Evolutionary conservation across 2,113 vertebrate species (phyloP).

Genomic region (Ptyas mucosa): DNA sequence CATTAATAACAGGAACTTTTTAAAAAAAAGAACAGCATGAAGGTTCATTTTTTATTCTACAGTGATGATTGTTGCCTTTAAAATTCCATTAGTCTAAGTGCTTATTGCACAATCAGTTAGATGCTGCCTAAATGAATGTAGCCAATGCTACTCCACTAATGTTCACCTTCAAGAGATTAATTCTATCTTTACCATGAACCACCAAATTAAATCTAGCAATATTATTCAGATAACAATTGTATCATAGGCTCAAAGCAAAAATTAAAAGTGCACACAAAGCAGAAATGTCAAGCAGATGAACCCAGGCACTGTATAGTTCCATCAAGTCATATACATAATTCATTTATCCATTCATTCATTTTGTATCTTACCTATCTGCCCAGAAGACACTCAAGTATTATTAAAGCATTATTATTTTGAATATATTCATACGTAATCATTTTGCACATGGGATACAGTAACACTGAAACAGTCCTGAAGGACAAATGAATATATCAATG

Average conservation of each 20-base stretch:
- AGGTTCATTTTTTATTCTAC: neutral
- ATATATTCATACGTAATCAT: neutral
- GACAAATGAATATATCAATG: neutral
- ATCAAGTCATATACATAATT: neutral
- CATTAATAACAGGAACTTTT: neutral
- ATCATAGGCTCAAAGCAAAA: neutral
- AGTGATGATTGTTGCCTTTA: constrained; percentile 5
- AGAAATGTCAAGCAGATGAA: neutral
- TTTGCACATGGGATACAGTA: neutral
- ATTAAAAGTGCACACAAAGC: neutral
- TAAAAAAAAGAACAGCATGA: neutral
- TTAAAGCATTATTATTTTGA: neutral
- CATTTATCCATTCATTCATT: neutral
- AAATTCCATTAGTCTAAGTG: constrained; percentile 1
- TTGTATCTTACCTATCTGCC: neutral
- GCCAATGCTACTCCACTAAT: neutral
- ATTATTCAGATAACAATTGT: neutral
- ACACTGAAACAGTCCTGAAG: neutral
- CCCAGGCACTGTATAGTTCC: neutral
- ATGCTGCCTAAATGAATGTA: neutral
- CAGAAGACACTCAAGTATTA: neutral
- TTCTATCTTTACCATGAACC: neutral
- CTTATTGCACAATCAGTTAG: neutral
- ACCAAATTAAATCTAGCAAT: neutral
- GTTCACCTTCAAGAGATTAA: neutral